phyloP scores from a whole-genome alignment of 2,888 invertebrate genomes.

The Chouioia cunea region DNA sequence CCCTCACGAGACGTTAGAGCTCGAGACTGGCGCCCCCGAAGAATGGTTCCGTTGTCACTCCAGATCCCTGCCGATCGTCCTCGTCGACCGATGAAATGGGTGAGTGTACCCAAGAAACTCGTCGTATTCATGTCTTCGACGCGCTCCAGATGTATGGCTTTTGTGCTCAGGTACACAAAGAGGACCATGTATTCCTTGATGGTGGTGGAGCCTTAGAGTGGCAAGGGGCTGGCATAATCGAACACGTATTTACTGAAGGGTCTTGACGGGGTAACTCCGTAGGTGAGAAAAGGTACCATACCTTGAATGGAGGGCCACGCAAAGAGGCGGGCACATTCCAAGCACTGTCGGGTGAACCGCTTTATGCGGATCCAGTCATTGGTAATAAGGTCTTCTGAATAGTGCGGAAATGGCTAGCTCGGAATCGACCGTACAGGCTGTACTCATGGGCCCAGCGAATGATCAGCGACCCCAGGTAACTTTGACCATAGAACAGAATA shows the following conservation, averaged over 20 bases:
- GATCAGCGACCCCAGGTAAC: too few relatives aligned
- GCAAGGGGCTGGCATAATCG: constrained; percentile 43
- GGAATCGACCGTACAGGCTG: constrained; percentile 20
- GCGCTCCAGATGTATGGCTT: constrained; percentile 52
- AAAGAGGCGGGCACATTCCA: not conserved
- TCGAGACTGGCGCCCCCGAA: constrained; percentile 6
- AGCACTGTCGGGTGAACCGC: not conserved
- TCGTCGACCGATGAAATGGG: constrained; percentile 49
- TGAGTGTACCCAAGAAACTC: constrained; percentile 48
- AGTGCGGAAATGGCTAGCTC: not conserved
- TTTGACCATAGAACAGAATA: not conserved
- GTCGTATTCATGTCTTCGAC: constrained; percentile 47
- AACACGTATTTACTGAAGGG: constrained; percentile 16
- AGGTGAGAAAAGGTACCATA: constrained; percentile 36
- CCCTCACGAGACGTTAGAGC: not conserved
- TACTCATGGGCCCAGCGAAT: too few relatives aligned
- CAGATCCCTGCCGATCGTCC: constrained; percentile 50
- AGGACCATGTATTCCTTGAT: constrained; percentile 47
- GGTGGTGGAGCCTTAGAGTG: constrained; percentile 8
- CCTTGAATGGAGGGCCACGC: not conserved
- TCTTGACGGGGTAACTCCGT: constrained; percentile 14
- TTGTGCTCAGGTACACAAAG: constrained; percentile 54
- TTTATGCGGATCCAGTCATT: not conserved
- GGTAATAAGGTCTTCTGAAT: constrained; percentile 7
- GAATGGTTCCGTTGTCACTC: constrained; percentile 53